Percentiles rank a stretch among this genome's conserved stretches.
These are phyloP conservation scores for Mesodorylaimus sp. DNA, from an alignment of 2,888 invertebrate genomes.

Conservation along the genomic window DNA sequence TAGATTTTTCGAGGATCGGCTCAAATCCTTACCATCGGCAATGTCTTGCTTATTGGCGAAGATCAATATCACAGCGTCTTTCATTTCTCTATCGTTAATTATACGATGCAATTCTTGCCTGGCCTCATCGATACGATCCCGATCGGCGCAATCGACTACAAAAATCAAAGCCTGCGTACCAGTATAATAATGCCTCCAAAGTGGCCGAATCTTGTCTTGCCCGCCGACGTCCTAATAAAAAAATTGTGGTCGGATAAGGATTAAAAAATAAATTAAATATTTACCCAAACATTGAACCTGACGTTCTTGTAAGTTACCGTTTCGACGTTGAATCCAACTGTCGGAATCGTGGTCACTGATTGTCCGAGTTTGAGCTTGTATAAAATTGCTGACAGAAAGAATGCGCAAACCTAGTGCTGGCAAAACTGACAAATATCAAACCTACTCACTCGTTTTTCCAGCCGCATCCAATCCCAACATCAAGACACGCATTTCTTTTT, in stretches of 20 bases:
- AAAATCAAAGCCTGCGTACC: conserved; percentile 84
- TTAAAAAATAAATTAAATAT: no score
- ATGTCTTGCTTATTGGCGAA: conserved; percentile 99
- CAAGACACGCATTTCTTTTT: conserved; percentile 96
- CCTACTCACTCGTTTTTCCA: conserved; percentile 94
- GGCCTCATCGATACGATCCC: conserved; percentile 96
- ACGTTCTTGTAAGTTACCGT: conserved; percentile 99
- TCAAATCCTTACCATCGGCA: conserved; percentile 66
- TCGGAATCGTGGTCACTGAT: conserved; percentile 97
- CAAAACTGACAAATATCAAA: no score
- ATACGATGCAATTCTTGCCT: conserved; percentile 92
- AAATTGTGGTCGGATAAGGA: no score
- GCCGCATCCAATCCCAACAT: conserved; percentile 98
- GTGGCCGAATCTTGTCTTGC: conserved; percentile 95
- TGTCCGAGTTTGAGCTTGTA: conserved; percentile 98
- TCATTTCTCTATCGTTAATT: conserved; percentile 97
- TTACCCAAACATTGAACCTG: conserved; percentile 96
- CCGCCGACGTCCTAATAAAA: conserved; percentile 96
- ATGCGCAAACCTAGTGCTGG: conserved; percentile 1
- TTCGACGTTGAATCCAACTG: conserved; percentile 99
- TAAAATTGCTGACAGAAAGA: conserved; percentile 74
- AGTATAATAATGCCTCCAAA: conserved; percentile 98
- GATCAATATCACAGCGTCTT: conserved; percentile 94
- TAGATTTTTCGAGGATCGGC: no score
- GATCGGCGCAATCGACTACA: conserved; percentile 96